Conservation (phyloP, 2,113 vertebrate species). For the Chionomys nivalis region DNA sequence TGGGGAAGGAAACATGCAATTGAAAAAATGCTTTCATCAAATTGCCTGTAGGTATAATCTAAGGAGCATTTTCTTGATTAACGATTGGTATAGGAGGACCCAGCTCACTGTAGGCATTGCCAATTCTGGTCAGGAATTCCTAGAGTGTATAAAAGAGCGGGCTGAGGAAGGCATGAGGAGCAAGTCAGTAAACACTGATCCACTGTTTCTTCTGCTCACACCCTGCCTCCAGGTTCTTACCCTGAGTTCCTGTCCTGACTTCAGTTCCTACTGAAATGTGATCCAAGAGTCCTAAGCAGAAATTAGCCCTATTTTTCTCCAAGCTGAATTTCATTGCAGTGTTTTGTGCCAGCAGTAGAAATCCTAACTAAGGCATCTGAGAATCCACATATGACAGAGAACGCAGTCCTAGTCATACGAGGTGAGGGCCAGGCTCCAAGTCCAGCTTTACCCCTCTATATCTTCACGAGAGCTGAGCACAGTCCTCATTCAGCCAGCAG, state of each 20-base stretch:
- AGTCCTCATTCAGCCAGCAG: neutral
- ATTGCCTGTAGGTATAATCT: neutral
- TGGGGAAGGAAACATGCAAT: neutral
- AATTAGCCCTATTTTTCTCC: neutral
- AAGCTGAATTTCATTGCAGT: neutral
- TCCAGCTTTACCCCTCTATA: neutral
- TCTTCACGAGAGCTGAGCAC: neutral
- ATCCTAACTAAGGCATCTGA: neutral
- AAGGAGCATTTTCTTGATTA: neutral
- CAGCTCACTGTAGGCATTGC: neutral
- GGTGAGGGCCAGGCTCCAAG: neutral
- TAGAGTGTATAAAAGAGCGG: neutral
- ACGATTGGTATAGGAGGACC: no score
- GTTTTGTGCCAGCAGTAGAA: neutral
- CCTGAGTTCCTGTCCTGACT: neutral
- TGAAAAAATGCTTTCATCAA: neutral
- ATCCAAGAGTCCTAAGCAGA: neutral
- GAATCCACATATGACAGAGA: neutral
- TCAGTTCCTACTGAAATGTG: neutral
- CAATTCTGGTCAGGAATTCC: neutral
- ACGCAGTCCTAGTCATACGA: rapidly evolving
- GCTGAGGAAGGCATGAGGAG: neutral
- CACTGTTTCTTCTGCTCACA: neutral
- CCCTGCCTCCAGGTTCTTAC: neutral
- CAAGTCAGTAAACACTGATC: neutral